Percentiles rank a stretch among this genome's conserved stretches.
Evolutionary conservation across 2,888 invertebrate genomes (phyloP).

Genomic region (Entomobrya multifasciata): DNA sequence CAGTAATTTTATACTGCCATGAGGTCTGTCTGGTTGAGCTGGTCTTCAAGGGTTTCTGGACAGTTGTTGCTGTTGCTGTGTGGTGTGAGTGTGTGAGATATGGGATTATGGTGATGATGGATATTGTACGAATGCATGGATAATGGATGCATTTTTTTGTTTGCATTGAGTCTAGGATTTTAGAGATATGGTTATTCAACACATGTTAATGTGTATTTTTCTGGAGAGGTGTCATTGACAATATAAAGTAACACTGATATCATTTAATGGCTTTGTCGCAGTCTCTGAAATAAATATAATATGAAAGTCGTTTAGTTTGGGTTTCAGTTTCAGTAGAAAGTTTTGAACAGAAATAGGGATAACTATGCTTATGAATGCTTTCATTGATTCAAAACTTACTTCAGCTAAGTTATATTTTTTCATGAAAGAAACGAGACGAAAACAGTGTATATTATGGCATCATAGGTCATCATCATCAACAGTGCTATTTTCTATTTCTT

Average conservation of each 20-base stretch:
- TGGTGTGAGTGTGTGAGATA: slow-evolving; percentile 4
- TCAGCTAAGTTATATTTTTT: neutral
- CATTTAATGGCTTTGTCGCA: neutral
- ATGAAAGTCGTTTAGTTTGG: neutral
- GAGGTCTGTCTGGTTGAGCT: neutral
- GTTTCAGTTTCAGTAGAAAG: neutral
- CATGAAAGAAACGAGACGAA: neutral
- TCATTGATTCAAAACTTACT: neutral
- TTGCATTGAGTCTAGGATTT: too few species aligned
- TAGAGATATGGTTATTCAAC: neutral
- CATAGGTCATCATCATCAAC: slow-evolving; percentile 12
- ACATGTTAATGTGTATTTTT: neutral
- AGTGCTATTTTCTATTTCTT: neutral
- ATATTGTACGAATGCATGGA: neutral
- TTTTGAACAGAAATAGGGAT: neutral
- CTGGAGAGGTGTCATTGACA: neutral
- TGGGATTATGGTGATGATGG: neutral
- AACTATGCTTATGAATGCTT: slow-evolving; percentile 9
- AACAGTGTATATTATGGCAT: neutral
- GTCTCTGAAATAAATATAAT: neutral
- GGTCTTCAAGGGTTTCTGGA: neutral
- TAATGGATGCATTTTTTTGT: too few species aligned
- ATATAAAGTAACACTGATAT: neutral
- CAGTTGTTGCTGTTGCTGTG: neutral
- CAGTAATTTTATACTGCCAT: slow-evolving; percentile 5